phyloP scores from a whole-genome alignment of 1,140 invertebrate species.

The Asobara japonica region DNA sequence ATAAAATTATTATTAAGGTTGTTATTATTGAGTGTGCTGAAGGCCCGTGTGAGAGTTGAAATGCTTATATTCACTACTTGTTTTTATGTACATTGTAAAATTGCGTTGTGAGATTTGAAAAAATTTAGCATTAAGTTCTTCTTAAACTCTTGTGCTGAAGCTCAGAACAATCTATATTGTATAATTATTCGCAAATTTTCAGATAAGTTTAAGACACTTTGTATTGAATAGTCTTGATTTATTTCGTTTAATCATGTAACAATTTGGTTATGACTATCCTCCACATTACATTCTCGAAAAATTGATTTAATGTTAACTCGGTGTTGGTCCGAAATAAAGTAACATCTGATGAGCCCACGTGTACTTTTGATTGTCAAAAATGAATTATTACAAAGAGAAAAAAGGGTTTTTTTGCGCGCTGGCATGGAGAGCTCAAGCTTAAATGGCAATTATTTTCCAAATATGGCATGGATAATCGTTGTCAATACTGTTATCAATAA shows the following conservation, averaged over 20 bases:
- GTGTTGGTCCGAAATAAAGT: no score
- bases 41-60: neutral
- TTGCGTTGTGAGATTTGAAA: constrained; percentile 2
- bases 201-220: constrained; percentile 2
- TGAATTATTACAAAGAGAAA: no score
- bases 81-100: constrained; percentile 7
- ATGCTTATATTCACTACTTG: neutral
- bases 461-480: neutral
- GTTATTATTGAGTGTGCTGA: neutral
- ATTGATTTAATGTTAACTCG: no score
- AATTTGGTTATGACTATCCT: no score
- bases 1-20: no score
- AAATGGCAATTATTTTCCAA: neutral
- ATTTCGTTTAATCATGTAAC: neutral
- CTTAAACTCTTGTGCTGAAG: neutral
- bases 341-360: no score
- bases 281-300: no score
- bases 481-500: neutral
- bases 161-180: neutral
- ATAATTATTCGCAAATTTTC: neutral
- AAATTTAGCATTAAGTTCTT: neutral
- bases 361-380: no score
- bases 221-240: no score
- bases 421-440: no score
- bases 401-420: no score